phyloP scores from a whole-genome alignment of 53 echinoderm and acorn worm genomes.

The Apostichopus leukothele region DNA sequence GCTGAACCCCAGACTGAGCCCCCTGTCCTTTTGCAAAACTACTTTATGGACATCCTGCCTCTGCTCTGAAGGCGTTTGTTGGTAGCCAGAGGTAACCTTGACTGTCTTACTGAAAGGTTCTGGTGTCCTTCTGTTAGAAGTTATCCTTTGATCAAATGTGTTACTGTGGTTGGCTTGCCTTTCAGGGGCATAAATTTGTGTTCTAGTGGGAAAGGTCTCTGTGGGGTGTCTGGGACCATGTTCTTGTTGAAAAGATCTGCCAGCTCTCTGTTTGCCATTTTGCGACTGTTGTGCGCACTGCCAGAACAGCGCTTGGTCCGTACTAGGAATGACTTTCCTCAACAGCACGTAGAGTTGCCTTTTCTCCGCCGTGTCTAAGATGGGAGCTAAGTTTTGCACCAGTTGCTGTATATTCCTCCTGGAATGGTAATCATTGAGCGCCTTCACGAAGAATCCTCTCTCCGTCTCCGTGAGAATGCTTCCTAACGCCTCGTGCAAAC shows the following conservation, averaged over 20 bases:
- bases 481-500: slow-evolving; percentile 79
- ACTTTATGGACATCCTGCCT: slow-evolving; percentile 64
- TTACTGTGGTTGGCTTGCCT: not conserved
- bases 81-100: slow-evolving; percentile 54
- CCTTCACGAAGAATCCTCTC: slow-evolving; percentile 77
- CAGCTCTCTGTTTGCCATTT: slow-evolving; percentile 23
- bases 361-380: slow-evolving; percentile 82
- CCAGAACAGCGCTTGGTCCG: slow-evolving; percentile 80
- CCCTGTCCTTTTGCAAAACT: slow-evolving; percentile 49
- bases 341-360: slow-evolving; percentile 69
- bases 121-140: slow-evolving; percentile 9
- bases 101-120: slow-evolving; percentile 80
- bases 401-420: slow-evolving; percentile 78
- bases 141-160: slow-evolving; percentile 8
- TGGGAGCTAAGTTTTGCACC: slow-evolving; percentile 67
- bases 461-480: slow-evolving; percentile 70
- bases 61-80: slow-evolving; percentile 52
- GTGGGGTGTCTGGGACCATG: slow-evolving; percentile 42
- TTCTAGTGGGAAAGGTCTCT: slow-evolving; percentile 48
- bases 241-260: slow-evolving; percentile 42
- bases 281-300: slow-evolving; percentile 63
- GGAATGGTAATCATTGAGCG: slow-evolving; percentile 90
- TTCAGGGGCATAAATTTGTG: slow-evolving; percentile 6
- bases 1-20: slow-evolving; percentile 80
- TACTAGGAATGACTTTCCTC: slow-evolving; percentile 75